A percentile compares a stretch with the other conserved stretches of the same genome.
Conservation (phyloP, 2,113 vertebrate species). For the Polypterus senegalus region DNA sequence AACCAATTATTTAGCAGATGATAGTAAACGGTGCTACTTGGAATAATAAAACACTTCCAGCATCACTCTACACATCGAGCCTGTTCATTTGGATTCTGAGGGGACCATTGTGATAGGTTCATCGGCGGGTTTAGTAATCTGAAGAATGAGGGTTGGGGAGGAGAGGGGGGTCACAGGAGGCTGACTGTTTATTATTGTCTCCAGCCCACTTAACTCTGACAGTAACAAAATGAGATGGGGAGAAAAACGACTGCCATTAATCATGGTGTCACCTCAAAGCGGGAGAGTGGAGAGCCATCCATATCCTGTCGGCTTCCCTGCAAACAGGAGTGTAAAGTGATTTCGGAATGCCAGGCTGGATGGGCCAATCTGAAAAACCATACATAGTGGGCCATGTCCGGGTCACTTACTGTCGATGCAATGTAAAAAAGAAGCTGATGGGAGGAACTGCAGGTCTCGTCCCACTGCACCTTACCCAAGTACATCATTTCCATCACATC, state of each 20-base stretch:
- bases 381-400: background rate
- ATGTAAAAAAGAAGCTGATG: too few relatives aligned
- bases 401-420: too few relatives aligned
- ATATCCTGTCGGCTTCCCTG: constrained; percentile 32
- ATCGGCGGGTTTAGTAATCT: constrained; percentile 20
- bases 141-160: constrained; percentile 36
- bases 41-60: too few relatives aligned
- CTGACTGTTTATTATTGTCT: constrained; percentile 58
- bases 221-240: constrained; percentile 56
- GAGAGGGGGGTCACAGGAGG: constrained; percentile 42
- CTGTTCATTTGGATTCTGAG: constrained; percentile 14
- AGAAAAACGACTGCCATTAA: constrained; percentile 49
- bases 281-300: constrained; percentile 35
- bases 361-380: constrained; percentile 25
- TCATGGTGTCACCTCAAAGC: constrained; percentile 41
- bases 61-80: too few relatives aligned
- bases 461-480: too few relatives aligned
- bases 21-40: too few relatives aligned
- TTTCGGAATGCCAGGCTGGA: constrained; percentile 28
- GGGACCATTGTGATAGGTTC: constrained; percentile 13
- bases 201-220: constrained; percentile 56
- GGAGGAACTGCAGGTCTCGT: too few relatives aligned
- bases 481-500: too few relatives aligned
- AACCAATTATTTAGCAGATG: too few relatives aligned
- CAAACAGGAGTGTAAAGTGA: constrained; percentile 36